phyloP scores from a whole-genome alignment of 2,113 vertebrate species.

The Lepus europaeus region DNA sequence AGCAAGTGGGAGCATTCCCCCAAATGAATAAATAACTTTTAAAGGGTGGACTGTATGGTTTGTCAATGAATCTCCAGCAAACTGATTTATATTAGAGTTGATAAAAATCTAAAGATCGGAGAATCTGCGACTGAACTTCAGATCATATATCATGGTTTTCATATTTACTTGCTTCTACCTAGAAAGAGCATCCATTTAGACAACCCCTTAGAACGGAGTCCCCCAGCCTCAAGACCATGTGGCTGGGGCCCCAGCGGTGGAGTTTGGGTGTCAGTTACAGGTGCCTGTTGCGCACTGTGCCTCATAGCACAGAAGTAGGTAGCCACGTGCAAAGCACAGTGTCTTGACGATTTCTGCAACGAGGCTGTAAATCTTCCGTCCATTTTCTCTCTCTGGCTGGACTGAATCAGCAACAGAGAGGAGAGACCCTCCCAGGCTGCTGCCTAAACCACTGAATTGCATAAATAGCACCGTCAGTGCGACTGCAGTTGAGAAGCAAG shows the following conservation, averaged over 20 bases:
- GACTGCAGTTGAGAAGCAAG: slow-evolving; percentile 49
- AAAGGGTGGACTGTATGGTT: background rate
- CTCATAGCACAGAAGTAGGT: slow-evolving; percentile 44
- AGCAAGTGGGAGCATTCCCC: too few relatives aligned
- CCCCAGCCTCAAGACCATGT: background rate
- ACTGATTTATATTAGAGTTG: background rate
- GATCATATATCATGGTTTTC: background rate
- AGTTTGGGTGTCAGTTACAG: background rate
- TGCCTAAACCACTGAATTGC: slow-evolving; percentile 46
- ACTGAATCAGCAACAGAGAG: background rate
- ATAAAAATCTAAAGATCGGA: background rate
- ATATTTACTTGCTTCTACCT: slow-evolving; percentile 16
- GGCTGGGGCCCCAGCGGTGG: background rate
- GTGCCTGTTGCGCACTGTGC: background rate
- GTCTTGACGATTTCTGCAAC: background rate
- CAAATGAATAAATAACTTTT: too few relatives aligned
- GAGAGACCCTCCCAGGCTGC: background rate
- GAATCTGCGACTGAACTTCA: background rate
- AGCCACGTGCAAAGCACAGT: background rate
- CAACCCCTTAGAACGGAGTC: background rate
- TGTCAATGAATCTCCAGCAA: background rate
- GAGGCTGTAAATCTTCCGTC: slow-evolving; percentile 7
- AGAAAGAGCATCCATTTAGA: background rate
- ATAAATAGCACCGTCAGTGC: background rate
- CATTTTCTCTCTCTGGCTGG: background rate